Evolutionary conservation across 2,888 invertebrate species (phyloP).

Genomic region (Eledona agricola): DNA sequence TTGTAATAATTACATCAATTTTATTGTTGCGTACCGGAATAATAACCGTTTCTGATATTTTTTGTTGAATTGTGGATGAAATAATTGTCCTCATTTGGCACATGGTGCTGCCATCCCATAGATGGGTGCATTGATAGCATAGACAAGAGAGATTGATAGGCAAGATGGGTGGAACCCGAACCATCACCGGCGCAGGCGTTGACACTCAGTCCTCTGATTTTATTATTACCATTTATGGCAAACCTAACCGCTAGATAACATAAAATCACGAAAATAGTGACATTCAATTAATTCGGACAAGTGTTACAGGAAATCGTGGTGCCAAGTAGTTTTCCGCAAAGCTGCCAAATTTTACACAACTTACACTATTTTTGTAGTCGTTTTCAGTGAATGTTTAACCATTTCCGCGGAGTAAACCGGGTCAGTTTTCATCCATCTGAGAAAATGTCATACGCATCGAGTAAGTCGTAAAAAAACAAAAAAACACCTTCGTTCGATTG

Average conservation of each 20-base stretch:
- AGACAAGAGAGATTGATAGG: too few species aligned
- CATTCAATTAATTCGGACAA: conserved; percentile 12
- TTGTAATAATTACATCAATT: too few species aligned
- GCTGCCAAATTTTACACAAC: not conserved
- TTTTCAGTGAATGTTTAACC: conserved; percentile 31
- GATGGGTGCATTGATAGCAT: too few species aligned
- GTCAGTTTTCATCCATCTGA: conserved; percentile 33
- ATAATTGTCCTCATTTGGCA: too few species aligned
- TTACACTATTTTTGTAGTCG: conserved; percentile 14
- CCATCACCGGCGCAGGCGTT: conserved; percentile 25
- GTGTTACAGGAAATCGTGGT: conserved; percentile 10
- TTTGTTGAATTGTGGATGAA: too few species aligned
- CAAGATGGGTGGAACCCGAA: too few species aligned
- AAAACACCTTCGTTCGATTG: conserved; percentile 8
- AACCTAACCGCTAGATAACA: conserved; percentile 48
- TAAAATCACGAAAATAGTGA: conserved; percentile 29
- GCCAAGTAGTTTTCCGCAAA: conserved; percentile 30
- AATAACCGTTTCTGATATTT: too few species aligned
- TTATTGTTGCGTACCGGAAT: too few species aligned
- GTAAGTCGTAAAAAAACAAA: conserved; percentile 48
- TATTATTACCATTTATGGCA: conserved; percentile 46
- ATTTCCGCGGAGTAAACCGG: conserved; percentile 41
- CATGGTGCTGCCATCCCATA: too few species aligned
- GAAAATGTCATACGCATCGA: conserved; percentile 56
- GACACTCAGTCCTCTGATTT: conserved; percentile 8